Percentiles rank a stretch among this genome's conserved stretches.
phyloP scores from a whole-genome alignment of 2,113 vertebrate genomes.

The human region DNA sequence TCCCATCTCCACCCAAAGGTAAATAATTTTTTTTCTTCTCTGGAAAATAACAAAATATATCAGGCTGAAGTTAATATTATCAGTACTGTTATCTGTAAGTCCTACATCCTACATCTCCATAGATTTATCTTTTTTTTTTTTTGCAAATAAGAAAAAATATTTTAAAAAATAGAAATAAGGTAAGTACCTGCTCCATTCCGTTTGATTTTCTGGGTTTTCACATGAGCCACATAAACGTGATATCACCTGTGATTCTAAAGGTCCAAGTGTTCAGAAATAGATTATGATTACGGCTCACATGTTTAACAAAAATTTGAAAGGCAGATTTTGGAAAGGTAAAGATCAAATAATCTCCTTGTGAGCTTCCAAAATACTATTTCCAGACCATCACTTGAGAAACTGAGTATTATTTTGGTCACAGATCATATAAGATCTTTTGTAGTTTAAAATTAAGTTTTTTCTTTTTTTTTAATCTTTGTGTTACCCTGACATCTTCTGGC shows the following conservation, averaged over 20 bases:
- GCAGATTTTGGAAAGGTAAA: neutral
- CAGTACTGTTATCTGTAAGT: neutral
- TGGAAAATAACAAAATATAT: neutral
- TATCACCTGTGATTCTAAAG: neutral
- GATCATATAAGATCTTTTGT: neutral
- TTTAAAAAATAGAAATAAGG: neutral
- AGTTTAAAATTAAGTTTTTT: neutral
- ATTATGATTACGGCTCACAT: neutral
- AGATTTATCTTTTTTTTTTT: neutral
- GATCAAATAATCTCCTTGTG: neutral
- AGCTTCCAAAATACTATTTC: neutral
- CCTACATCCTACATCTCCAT: neutral
- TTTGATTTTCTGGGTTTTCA: neutral
- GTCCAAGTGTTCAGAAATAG: neutral
- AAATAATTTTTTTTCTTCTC: neutral
- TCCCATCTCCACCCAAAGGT: neutral
- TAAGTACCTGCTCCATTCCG: neutral
- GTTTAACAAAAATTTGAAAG: conserved; percentile 3
- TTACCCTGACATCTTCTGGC: conserved; percentile 35
- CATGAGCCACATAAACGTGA: neutral
- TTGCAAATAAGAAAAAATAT: neutral
- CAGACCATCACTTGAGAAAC: neutral
- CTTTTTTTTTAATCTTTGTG: neutral
- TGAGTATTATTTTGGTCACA: neutral
- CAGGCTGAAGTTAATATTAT: neutral